Percentiles rank a stretch among this genome's conserved stretches.
Conservation (phyloP, 2,888 invertebrate genomes). For the Tetragnatha montana region DNA sequence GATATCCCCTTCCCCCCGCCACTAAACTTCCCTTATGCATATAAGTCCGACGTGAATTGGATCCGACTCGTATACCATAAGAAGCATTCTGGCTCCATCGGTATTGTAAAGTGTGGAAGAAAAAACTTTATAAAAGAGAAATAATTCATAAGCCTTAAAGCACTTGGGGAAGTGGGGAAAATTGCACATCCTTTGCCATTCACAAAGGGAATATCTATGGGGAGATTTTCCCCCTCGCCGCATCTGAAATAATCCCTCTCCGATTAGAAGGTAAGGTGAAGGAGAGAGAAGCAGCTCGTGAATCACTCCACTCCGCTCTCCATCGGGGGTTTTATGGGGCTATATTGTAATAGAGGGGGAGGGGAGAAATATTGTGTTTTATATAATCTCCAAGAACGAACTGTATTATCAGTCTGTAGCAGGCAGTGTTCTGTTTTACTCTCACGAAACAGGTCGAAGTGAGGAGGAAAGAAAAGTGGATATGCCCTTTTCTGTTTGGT, state of each 20-base stretch:
- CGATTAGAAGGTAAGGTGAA: conserved; percentile 58
- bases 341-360: conserved; percentile 35
- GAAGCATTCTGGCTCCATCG: not conserved
- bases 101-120: not conserved
- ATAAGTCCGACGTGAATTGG: conserved; percentile 36
- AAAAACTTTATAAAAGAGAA: conserved; percentile 41
- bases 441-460: conserved; percentile 6
- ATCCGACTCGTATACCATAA: conserved; percentile 27
- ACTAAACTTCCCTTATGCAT: conserved; percentile 34
- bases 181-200: conserved; percentile 41
- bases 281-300: conserved; percentile 49
- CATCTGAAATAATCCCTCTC: conserved; percentile 62
- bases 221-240: conserved; percentile 38
- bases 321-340: conserved; percentile 24
- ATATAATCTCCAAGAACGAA: conserved; percentile 37
- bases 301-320: conserved; percentile 37
- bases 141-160: conserved; percentile 60
- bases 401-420: conserved; percentile 41
- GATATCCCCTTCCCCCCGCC: not conserved
- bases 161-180: conserved; percentile 19
- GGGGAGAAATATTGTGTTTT: conserved; percentile 48
- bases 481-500: too few relatives aligned
- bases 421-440: conserved; percentile 19
- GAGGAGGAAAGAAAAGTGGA: not conserved
- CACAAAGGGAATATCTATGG: conserved; percentile 27